phyloP scores from a whole-genome alignment of 2,888 invertebrate species.

The Synergus japonicus region DNA sequence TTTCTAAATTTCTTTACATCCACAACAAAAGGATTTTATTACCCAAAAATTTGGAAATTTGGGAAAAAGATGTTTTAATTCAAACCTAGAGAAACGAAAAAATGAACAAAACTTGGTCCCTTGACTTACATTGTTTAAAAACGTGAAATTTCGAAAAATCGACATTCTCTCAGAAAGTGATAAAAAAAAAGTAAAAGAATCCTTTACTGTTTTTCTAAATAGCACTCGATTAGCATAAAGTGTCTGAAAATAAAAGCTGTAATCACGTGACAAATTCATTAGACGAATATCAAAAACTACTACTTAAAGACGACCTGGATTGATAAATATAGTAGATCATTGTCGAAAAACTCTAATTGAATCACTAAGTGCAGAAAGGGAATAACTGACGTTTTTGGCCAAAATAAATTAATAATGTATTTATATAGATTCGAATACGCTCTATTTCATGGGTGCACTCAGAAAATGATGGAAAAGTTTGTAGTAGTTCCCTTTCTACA shows the following conservation, averaged over 20 bases:
- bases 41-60: background rate
- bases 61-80: background rate
- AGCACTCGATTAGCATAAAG: constrained; percentile 30
- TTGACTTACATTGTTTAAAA: background rate
- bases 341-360: constrained; percentile 49
- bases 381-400: too few relatives aligned
- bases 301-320: constrained; percentile 3
- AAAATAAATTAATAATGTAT: too few relatives aligned
- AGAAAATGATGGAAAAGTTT: too few relatives aligned
- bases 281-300: constrained; percentile 46
- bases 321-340: background rate
- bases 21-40: background rate
- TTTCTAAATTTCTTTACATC: constrained; percentile 36
- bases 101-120: constrained; percentile 40
- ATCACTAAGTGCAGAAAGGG: too few relatives aligned
- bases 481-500: too few relatives aligned
- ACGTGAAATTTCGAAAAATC: background rate
- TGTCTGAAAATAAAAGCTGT: constrained; percentile 35
- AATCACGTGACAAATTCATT: constrained; percentile 62
- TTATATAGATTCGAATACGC: too few relatives aligned
- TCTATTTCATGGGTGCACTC: too few relatives aligned
- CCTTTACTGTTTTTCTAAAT: constrained; percentile 35
- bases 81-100: constrained; percentile 13
- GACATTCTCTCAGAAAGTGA: too few relatives aligned
- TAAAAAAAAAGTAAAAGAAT: constrained; percentile 36